phyloP scores from a whole-genome alignment of 2,888 invertebrate species.

The Octodonta nipae region DNA sequence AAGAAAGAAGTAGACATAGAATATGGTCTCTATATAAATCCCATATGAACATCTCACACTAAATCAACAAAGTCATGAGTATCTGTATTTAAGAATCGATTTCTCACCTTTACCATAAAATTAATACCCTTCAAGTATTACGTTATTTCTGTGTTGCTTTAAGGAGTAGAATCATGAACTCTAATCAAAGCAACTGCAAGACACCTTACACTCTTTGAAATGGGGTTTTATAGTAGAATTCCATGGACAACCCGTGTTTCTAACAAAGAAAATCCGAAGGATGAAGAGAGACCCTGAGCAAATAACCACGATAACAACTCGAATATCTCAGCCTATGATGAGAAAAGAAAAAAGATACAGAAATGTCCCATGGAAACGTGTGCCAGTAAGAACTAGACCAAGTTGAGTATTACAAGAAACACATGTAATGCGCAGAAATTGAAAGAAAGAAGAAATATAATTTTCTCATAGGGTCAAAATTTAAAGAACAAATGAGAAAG shows the following conservation, averaged over 20 bases:
- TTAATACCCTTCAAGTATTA: neutral
- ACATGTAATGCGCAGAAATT: too few species aligned
- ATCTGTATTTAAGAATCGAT: constrained; percentile 1
- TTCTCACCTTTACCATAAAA: neutral
- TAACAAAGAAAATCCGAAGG: neutral
- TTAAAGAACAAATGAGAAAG: too few species aligned
- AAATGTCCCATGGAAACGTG: neutral
- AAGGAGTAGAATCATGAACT: neutral
- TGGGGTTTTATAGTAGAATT: too few species aligned
- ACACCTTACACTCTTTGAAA: neutral
- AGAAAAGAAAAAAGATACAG: constrained; percentile 1
- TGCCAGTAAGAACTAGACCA: neutral
- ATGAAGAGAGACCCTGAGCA: constrained; percentile 1
- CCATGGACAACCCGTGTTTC: too few species aligned
- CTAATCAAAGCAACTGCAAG: neutral
- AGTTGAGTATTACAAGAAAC: too few species aligned
- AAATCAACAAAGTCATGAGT: too few species aligned
- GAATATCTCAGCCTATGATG: neutral
- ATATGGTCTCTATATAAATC: too few species aligned
- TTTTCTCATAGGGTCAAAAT: too few species aligned
- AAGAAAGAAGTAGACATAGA: too few species aligned
- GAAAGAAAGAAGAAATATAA: too few species aligned
- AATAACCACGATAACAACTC: constrained; percentile 1
- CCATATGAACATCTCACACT: too few species aligned
- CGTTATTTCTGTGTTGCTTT: neutral